Evolutionary conservation across 2,797 vertebrate genomes (phyloP).

Genomic region (Gymnothorax reevesii): DNA sequence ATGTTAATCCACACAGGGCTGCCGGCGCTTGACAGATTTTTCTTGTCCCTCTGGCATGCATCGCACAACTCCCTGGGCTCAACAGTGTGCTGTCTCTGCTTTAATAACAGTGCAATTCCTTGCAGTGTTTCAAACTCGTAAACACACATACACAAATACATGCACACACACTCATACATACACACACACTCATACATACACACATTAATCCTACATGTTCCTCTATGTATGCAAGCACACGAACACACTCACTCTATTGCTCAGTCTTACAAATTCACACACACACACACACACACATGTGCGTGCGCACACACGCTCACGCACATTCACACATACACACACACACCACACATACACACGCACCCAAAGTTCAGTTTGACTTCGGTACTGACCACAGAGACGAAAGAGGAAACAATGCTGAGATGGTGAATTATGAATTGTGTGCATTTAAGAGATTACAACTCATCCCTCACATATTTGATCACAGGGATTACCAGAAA

Average conservation of each 20-base stretch:
- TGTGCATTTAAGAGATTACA: constrained; percentile 58
- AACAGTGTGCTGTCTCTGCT: constrained; percentile 10
- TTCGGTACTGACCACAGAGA: constrained; percentile 8
- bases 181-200: background rate
- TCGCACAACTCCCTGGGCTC: background rate
- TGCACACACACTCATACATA: background rate
- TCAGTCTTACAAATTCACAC: background rate
- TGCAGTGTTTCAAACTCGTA: background rate
- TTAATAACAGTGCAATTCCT: constrained; percentile 43
- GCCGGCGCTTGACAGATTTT: background rate
- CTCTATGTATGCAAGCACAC: background rate
- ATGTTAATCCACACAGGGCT: background rate
- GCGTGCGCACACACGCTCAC: background rate
- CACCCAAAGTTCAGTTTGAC: background rate
- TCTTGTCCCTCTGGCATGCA: background rate
- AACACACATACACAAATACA: constrained; percentile 21
- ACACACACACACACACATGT: background rate
- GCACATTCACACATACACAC: background rate
- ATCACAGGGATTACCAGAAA: constrained; percentile 41
- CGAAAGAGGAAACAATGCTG: constrained; percentile 56
- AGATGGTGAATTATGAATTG: constrained; percentile 65
- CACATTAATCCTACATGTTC: background rate
- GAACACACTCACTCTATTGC: background rate
- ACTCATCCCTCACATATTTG: constrained; percentile 50
- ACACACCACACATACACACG: background rate